phyloP scores from a whole-genome alignment of 1,140 invertebrate species.

The Musca vetustissima region DNA sequence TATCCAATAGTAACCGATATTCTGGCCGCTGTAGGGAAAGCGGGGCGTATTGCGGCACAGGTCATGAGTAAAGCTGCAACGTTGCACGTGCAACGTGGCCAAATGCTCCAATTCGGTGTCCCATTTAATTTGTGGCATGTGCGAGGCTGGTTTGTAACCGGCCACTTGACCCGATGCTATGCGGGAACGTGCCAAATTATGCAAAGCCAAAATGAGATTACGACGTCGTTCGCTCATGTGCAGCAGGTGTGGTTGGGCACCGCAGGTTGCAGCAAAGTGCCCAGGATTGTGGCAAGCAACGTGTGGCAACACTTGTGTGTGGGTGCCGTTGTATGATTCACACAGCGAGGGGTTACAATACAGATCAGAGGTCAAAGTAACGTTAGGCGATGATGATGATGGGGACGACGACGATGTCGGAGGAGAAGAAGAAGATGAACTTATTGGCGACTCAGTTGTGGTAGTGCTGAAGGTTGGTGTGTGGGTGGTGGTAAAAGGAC shows the following conservation, averaged over 20 bases:
- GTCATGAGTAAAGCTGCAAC: conserved; percentile 48
- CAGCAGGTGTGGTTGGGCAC: conserved; percentile 39
- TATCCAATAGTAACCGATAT: conserved; percentile 51
- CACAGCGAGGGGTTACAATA: conserved; percentile 39
- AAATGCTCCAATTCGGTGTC: conserved; percentile 46
- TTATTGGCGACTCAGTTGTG: not conserved
- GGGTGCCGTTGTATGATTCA: conserved; percentile 44
- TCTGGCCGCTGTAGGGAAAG: conserved; percentile 45
- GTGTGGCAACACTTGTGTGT: conserved; percentile 36
- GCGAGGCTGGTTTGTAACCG: conserved; percentile 39
- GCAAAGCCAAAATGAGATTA: conserved; percentile 44
- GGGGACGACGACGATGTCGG: no score
- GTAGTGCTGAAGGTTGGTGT: not conserved
- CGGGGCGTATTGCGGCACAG: conserved; percentile 44
- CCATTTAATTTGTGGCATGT: conserved; percentile 48
- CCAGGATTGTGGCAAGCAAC: conserved; percentile 45
- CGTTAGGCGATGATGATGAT: not conserved
- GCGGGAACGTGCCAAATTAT: conserved; percentile 44
- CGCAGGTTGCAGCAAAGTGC: conserved; percentile 36
- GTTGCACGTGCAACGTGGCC: conserved; percentile 42
- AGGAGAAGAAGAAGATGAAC: not conserved
- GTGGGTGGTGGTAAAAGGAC: not conserved
- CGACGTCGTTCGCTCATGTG: conserved; percentile 45
- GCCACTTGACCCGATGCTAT: conserved; percentile 39
- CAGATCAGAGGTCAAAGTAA: not conserved